Evolutionary conservation across 2,888 invertebrate genomes (phyloP).

Genomic region (Tenthredo distinguenda): DNA sequence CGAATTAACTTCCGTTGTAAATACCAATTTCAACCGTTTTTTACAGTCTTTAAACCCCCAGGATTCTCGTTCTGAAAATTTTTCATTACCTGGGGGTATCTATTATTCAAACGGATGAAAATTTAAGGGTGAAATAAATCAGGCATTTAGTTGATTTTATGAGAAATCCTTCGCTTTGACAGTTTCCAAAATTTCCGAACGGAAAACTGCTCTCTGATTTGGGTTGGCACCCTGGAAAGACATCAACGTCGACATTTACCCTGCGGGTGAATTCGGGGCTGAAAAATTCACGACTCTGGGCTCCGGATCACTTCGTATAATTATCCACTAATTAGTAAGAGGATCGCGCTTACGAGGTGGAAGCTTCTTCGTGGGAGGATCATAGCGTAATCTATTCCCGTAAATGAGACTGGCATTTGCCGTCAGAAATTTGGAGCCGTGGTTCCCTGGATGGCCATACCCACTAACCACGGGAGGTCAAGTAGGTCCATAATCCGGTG

Average conservation of each 20-base stretch:
- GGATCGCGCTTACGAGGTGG: slow-evolving; percentile 36
- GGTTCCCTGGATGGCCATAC: neutral
- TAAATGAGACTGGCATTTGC: slow-evolving; percentile 26
- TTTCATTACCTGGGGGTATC: neutral
- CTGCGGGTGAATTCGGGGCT: neutral
- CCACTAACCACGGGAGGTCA: slow-evolving; percentile 24
- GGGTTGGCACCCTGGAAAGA: neutral
- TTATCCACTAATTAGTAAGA: slow-evolving; percentile 17
- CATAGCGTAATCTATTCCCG: slow-evolving; percentile 35
- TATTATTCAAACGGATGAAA: neutral
- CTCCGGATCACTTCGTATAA: slow-evolving; percentile 18
- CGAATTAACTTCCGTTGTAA: neutral
- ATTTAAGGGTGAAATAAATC: neutral
- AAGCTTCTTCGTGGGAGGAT: slow-evolving; percentile 9
- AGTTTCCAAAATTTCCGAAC: neutral
- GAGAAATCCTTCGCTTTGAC: neutral
- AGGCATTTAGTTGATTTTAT: neutral
- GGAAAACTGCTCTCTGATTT: neutral
- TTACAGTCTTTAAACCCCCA: too few relatives aligned
- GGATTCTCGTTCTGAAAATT: neutral
- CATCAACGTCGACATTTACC: slow-evolving; percentile 19
- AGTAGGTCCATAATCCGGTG: slow-evolving; percentile 21
- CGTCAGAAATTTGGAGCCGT: slow-evolving; percentile 6
- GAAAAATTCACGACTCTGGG: slow-evolving; percentile 8
- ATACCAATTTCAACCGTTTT: too few relatives aligned